phyloP scores from a whole-genome alignment of 1,140 invertebrate species.

The Melipona quadrifasciata region DNA sequence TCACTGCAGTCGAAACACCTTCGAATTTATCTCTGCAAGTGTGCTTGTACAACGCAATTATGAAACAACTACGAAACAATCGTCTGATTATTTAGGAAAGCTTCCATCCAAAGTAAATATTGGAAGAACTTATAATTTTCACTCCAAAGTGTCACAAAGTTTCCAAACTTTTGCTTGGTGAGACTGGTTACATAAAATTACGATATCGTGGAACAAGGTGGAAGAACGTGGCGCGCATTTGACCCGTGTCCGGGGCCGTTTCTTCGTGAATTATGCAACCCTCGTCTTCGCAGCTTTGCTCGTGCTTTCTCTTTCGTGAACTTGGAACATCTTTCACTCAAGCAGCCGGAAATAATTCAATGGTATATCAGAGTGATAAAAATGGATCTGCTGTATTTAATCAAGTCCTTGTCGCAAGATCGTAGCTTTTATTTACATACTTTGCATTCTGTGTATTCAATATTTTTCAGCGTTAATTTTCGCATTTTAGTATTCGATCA shows the following conservation, averaged over 20 bases:
- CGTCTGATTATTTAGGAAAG: too few species aligned
- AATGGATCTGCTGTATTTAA: neutral
- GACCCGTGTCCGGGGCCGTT: neutral
- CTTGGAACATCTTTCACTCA: too few species aligned
- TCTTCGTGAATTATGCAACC: slow-evolving; percentile 2
- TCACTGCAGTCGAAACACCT: neutral
- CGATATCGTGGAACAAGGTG: neutral
- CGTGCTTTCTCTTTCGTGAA: neutral
- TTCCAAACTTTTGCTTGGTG: neutral
- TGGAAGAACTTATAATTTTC: neutral
- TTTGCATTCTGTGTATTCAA: neutral
- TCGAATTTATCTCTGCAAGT: neutral
- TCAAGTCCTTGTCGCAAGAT: neutral
- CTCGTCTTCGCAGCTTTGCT: neutral
- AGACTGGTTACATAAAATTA: slow-evolving; percentile 16
- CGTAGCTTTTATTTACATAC: neutral
- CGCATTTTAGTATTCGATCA: too few species aligned
- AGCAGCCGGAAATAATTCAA: neutral
- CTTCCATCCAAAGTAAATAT: too few species aligned
- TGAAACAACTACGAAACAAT: too few species aligned
- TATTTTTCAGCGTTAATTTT: neutral
- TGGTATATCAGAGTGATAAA: neutral
- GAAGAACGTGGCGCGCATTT: neutral
- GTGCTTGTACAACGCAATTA: neutral
- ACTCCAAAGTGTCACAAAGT: neutral